A percentile compares a stretch with the other conserved stretches of the same genome.
These are phyloP conservation scores for Halisarca cf. caerulea DNA, from an alignment of 37 sponge, comb jelly and placozoan species.

Conservation along the genomic window DNA sequence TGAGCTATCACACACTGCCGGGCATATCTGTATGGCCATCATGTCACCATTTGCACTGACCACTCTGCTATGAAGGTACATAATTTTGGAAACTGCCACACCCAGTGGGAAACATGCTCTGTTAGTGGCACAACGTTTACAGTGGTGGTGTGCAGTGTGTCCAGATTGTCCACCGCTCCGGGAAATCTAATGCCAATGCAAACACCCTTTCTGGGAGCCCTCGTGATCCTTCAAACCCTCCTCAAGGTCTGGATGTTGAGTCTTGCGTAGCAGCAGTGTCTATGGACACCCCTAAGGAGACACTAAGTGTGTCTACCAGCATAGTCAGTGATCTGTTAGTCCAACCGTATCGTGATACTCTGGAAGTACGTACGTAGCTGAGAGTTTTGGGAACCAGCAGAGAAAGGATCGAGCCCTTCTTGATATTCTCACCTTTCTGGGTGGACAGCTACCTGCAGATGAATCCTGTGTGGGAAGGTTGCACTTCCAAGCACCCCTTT, in stretches of 20 bases:
- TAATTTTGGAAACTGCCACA: constrained; percentile 27
- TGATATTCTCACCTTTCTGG: constrained; percentile 24
- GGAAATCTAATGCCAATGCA: constrained; percentile 29
- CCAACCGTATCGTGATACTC: background rate
- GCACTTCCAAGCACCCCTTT: background rate
- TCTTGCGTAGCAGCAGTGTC: background rate
- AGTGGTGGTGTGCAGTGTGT: constrained; percentile 28
- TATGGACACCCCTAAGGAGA: background rate
- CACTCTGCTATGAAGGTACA: constrained; percentile 44
- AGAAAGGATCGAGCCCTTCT: constrained; percentile 36
- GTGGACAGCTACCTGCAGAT: constrained; percentile 38
- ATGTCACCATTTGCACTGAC: constrained; percentile 33
- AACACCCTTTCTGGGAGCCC: constrained; percentile 35
- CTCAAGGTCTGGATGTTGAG: background rate
- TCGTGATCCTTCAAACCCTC: background rate
- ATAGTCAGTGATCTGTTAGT: background rate
- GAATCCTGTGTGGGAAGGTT: background rate
- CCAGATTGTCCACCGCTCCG: background rate
- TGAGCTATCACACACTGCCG: constrained; percentile 41
- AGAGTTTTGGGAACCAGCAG: constrained; percentile 32
- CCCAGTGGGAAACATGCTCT: constrained; percentile 42
- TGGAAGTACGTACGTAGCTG: background rate
- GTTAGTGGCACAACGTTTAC: constrained; percentile 35
- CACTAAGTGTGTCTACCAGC: background rate
- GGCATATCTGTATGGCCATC: constrained; percentile 30